A percentile compares a stretch with the other conserved stretches of the same genome.
Conservation (phyloP, 2,797 vertebrate genomes). For the Neosilurus hyrtlii region DNA sequence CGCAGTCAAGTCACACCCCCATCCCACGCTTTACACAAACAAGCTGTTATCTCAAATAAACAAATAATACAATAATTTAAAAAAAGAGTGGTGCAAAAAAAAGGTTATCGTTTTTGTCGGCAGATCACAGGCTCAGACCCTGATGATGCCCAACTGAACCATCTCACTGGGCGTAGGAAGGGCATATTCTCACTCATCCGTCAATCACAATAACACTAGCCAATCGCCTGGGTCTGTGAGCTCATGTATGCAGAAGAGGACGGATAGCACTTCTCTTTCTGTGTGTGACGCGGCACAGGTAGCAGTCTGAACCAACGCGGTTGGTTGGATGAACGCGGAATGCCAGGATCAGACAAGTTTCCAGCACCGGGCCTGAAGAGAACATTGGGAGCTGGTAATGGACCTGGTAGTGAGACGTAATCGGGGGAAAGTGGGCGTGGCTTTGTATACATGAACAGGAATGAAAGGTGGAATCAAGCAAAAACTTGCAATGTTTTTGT, state of each 20-base stretch:
- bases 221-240: not conserved
- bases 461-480: not conserved
- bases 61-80: no score
- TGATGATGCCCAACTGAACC: not conserved
- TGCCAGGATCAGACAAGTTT: not conserved
- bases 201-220: not conserved
- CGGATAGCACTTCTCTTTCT: not conserved
- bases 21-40: not conserved
- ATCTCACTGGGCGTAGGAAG: not conserved
- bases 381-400: not conserved
- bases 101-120: not conserved
- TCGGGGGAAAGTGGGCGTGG: not conserved
- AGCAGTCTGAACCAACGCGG: not conserved
- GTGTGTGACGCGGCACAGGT: not conserved
- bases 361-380: not conserved
- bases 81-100: no score
- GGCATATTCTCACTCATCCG: not conserved
- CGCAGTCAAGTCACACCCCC: not conserved
- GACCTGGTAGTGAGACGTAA: no score
- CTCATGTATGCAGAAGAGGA: not conserved
- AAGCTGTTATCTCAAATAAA: no score
- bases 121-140: not conserved
- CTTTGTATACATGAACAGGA: not conserved
- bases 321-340: not conserved
- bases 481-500: constrained; percentile 24